Evolutionary conservation across 1,140 invertebrate species (phyloP), one percentile per base, ranked within the genome.

Genomic region (Neomicropteryx cornuta): DNA sequence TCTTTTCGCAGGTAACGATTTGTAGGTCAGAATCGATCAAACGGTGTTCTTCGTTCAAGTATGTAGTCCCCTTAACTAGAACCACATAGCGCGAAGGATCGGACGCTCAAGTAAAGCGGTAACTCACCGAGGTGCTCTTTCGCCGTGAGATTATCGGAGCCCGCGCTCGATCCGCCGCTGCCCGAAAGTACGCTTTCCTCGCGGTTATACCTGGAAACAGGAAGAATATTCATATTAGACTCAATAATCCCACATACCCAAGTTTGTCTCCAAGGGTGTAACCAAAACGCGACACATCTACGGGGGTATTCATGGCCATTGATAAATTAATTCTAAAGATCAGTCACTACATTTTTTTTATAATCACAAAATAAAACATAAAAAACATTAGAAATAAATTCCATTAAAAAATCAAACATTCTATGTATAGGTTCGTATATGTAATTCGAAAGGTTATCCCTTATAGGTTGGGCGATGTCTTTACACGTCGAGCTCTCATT

Each of bases 111-210:
- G 49, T 8, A 19, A 41, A 23, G 39, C 10, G 38, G 33, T 21
- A 19, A 35, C n/a, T 36, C 18, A 46, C 42, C 39, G 5, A 23
- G 13, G 14, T 45, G 49, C 41, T 65, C 62, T 33, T 64, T 65
- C 16, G 60, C 54, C 1, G 62, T 60, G 38, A 60, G 53, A 23
- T 59, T 56, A 43, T 68, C 65, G 0, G 62, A 66, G 4, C 65
- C 65, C 13, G 59, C 62, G 39, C 62, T 66, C 14, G 65, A 68
- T 22, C 62, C 65, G 1, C 64, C 64, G 42, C 62, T 66, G 14
- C 65, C 65, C 0, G 65, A 68, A 27, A 68, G 46, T 1, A 63
- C 62, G 36, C 58, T 62, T 43, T 68, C 65, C 35, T 68, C 65
- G 6, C 65, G 51, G 32, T 68, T 68, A 41, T 68, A 68, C 4